These are phyloP conservation scores for Scomber colias DNA, from an alignment of 2,113 vertebrate genomes.

Conservation along the genomic window DNA sequence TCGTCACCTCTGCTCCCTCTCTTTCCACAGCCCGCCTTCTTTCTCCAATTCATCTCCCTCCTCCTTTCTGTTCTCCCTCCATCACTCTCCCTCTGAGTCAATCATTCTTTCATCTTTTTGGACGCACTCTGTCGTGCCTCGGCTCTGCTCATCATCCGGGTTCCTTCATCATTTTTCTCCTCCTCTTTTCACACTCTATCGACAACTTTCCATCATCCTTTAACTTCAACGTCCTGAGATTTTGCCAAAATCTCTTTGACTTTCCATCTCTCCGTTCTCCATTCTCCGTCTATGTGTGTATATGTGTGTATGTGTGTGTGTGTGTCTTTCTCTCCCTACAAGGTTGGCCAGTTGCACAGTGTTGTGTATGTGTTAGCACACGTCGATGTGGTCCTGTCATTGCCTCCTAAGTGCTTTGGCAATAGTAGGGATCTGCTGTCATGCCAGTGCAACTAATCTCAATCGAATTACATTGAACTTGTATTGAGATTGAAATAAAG, in stretches of 20 bases:
- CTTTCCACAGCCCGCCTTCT: not conserved
- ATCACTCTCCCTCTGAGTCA: conserved; percentile 38
- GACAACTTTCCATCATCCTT: conserved; percentile 55
- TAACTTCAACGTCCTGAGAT: conserved; percentile 53
- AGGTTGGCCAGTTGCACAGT: conserved; percentile 54
- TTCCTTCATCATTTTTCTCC: conserved; percentile 56
- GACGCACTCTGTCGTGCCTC: conserved; percentile 56
- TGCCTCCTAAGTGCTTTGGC: conserved; percentile 86
- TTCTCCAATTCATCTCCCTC: conserved; percentile 32
- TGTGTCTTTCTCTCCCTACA: conserved; percentile 39
- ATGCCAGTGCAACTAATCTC: conserved; percentile 84
- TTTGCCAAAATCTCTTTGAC: conserved; percentile 44
- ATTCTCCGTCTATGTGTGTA: conserved; percentile 1
- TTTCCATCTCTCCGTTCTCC: conserved; percentile 28
- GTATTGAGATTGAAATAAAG: conserved; percentile 76
- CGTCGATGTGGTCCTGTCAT: conserved; percentile 83
- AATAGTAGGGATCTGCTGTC: conserved; percentile 84
- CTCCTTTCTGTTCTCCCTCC: conserved; percentile 33
- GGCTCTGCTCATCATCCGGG: conserved; percentile 46
- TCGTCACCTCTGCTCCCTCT: conserved; percentile 22
- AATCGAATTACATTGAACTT: conserved; percentile 84
- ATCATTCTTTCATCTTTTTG: conserved; percentile 59
- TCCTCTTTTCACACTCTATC: conserved; percentile 43
- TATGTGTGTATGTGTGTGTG: conserved; percentile 37
- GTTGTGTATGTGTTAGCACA: conserved; percentile 75